These are phyloP conservation scores for Dicerorhinus sumatrensis DNA, from an alignment of 2,113 vertebrate species.

Conservation along the genomic window DNA sequence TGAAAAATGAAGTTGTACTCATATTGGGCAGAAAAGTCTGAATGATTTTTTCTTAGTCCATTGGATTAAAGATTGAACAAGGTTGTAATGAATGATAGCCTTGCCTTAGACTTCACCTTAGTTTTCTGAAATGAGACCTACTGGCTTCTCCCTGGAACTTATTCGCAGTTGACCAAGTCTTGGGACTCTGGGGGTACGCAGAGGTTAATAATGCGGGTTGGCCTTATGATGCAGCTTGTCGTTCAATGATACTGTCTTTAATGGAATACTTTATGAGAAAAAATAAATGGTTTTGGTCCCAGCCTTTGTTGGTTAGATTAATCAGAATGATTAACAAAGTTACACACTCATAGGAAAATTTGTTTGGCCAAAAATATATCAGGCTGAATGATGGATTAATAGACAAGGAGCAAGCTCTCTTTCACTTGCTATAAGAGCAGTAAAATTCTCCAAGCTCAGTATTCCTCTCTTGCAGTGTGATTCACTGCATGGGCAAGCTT, in stretches of 20 bases:
- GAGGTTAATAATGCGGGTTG: neutral
- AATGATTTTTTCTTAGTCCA: neutral
- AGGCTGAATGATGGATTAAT: neutral
- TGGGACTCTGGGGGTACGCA: neutral
- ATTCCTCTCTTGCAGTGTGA: neutral
- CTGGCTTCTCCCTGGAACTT: neutral
- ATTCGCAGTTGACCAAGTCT: neutral
- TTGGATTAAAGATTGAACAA: neutral
- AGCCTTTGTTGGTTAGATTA: neutral
- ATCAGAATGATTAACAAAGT: neutral
- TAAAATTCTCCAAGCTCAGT: neutral
- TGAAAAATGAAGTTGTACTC: constrained; percentile 10
- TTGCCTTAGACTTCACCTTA: neutral
- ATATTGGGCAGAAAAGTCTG: neutral
- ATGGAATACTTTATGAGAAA: neutral
- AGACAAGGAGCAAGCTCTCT: neutral
- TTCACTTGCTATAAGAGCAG: neutral
- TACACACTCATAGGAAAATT: neutral
- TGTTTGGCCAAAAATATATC: neutral
- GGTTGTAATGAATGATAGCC: neutral
- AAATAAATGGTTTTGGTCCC: neutral
- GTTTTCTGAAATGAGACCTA: neutral
- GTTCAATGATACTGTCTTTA: neutral
- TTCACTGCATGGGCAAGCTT: neutral
- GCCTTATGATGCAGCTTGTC: neutral